Evolutionary conservation across 2,888 invertebrate species (phyloP).

Genomic region (Amphimallon solstitiale): DNA sequence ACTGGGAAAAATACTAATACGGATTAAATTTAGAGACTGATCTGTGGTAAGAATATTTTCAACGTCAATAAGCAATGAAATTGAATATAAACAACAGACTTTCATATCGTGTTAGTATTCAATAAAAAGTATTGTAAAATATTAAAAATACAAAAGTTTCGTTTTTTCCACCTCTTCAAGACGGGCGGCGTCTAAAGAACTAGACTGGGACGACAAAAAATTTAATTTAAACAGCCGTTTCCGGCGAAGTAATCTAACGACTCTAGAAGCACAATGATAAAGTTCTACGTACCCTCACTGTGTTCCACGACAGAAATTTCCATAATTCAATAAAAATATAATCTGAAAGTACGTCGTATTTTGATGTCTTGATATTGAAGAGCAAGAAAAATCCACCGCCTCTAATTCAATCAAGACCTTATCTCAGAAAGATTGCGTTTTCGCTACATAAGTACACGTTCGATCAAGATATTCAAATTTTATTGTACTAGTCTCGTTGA

Average conservation of each 20-base stretch:
- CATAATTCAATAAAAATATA: conserved; percentile 50
- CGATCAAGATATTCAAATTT: conserved; percentile 49
- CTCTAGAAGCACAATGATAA: not conserved
- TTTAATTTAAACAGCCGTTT: not conserved
- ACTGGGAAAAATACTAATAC: too few species aligned
- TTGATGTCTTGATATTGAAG: conserved; percentile 42
- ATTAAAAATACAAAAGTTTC: too few species aligned
- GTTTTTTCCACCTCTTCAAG: too few species aligned
- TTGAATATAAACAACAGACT: too few species aligned
- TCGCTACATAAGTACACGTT: conserved; percentile 41
- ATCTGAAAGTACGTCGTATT: conserved; percentile 47
- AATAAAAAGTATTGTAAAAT: too few species aligned
- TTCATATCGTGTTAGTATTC: too few species aligned
- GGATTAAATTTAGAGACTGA: too few species aligned
- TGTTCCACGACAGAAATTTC: conserved; percentile 42
- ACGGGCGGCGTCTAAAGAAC: too few species aligned
- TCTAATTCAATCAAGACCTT: conserved; percentile 47
- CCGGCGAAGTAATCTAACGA: not conserved
- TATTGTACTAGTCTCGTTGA: not conserved
- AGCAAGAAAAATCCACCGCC: conserved; percentile 11
- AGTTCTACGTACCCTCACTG: not conserved
- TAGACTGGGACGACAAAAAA: too few species aligned
- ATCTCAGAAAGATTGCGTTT: conserved; percentile 46
- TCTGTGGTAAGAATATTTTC: too few species aligned
- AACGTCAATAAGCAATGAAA: too few species aligned